A percentile compares a stretch with the other conserved stretches of the same genome.
Evolutionary conservation across 2,113 vertebrate genomes (phyloP).

Genomic region (Tragelaphus strepsiceros): DNA sequence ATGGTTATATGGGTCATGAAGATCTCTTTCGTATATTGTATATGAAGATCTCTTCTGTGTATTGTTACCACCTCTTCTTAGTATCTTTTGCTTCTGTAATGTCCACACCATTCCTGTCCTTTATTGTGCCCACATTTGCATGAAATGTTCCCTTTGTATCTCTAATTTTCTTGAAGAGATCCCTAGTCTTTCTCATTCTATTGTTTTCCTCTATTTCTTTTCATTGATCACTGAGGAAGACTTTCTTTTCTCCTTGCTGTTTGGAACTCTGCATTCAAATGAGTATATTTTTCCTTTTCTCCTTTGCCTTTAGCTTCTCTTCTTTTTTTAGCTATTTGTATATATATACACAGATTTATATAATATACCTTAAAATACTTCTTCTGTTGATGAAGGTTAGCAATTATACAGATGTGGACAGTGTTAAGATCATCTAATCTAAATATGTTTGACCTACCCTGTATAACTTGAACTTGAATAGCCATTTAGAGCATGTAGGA

Average conservation of each 20-base stretch:
- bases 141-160: not conserved
- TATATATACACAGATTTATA: not conserved
- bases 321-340: not conserved
- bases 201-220: not conserved
- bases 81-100: not conserved
- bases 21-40: not conserved
- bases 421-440: slow-evolving; percentile 11
- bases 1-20: not conserved
- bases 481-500: not conserved
- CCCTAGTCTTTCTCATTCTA: not conserved
- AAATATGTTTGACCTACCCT: slow-evolving; percentile 47
- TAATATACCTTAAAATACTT: not conserved
- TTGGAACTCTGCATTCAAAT: not conserved
- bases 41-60: not conserved
- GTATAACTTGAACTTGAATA: slow-evolving; percentile 26
- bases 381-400: not conserved
- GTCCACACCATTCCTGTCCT: not conserved
- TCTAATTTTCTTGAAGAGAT: not conserved
- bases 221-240: not conserved
- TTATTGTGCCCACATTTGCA: not conserved
- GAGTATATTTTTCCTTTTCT: not conserved
- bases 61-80: not conserved
- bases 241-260: not conserved
- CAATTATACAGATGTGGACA: not conserved
- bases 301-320: not conserved